Evolutionary conservation across 1,140 invertebrate genomes (phyloP).

Genomic region (Drosophila seguyi): DNA sequence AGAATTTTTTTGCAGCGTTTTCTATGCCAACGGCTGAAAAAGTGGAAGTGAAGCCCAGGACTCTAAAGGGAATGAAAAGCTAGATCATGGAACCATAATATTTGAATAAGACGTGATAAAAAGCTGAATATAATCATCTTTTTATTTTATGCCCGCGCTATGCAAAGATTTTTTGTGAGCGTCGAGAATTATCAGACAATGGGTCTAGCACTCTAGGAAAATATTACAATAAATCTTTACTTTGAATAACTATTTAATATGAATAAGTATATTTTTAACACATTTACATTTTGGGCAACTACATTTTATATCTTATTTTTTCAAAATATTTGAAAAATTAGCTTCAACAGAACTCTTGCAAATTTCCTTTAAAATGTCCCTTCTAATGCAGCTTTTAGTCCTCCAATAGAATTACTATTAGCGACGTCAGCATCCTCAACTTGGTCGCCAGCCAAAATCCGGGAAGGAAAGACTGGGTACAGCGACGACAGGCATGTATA

Average conservation of each 20-base stretch:
- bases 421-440: constrained; percentile 53
- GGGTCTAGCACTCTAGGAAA: neutral
- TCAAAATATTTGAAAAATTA: too few species aligned
- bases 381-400: constrained; percentile 13
- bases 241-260: neutral
- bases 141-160: constrained; percentile 1
- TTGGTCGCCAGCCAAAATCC: constrained; percentile 69
- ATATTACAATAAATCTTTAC: neutral
- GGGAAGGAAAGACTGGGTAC: constrained; percentile 22
- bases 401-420: constrained; percentile 66
- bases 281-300: too few species aligned
- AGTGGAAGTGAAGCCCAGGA: constrained; percentile 24
- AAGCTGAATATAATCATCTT: constrained; percentile 15
- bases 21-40: constrained; percentile 13
- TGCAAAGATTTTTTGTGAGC: neutral
- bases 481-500: constrained; percentile 20
- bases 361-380: constrained; percentile 1
- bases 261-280: neutral
- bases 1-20: constrained; percentile 9
- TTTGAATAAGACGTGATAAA: constrained; percentile 8
- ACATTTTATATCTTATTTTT: too few species aligned
- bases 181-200: neutral
- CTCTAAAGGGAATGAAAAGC: constrained; percentile 12
- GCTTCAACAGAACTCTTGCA: neutral
- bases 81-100: constrained; percentile 18